phyloP scores from a whole-genome alignment of 2,113 vertebrate species.

The Lepus timidus region DNA sequence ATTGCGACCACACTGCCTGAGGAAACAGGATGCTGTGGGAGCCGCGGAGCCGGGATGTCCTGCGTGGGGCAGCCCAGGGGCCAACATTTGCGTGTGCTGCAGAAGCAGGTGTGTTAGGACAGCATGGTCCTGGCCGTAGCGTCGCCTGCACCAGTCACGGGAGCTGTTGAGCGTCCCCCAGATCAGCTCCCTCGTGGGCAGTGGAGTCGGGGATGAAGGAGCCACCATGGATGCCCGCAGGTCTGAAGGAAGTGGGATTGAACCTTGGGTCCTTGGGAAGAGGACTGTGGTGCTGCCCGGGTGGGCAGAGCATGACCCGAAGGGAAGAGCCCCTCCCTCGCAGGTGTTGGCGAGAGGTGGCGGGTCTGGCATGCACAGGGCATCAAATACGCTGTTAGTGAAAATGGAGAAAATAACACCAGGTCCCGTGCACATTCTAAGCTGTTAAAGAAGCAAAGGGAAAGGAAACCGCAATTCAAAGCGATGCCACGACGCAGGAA shows the following conservation, averaged over 20 bases:
- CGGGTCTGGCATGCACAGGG: neutral
- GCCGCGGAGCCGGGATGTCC: too few relatives aligned
- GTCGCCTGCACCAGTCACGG: neutral
- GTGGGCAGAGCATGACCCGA: too few relatives aligned
- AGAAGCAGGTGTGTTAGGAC: neutral
- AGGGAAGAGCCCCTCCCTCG: neutral
- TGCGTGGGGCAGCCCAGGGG: too few relatives aligned
- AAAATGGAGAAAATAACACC: neutral
- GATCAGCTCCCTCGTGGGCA: too few relatives aligned
- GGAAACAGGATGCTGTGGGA: too few relatives aligned
- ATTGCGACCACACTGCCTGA: neutral
- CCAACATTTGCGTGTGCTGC: too few relatives aligned
- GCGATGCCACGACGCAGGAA: neutral
- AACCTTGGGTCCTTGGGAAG: neutral
- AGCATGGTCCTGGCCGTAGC: neutral
- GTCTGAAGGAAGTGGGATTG: neutral
- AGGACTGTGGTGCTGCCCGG: too few relatives aligned
- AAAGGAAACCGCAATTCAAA: neutral
- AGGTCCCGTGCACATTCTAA: neutral
- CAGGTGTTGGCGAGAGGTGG: neutral
- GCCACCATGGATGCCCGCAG: neutral
- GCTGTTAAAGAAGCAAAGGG: neutral
- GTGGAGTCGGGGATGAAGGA: neutral
- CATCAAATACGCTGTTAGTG: neutral
- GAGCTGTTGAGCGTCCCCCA: neutral